These are phyloP conservation scores for Rhagophthalmus giganteus DNA, from an alignment of 2,888 invertebrate species.

Conservation along the genomic window DNA sequence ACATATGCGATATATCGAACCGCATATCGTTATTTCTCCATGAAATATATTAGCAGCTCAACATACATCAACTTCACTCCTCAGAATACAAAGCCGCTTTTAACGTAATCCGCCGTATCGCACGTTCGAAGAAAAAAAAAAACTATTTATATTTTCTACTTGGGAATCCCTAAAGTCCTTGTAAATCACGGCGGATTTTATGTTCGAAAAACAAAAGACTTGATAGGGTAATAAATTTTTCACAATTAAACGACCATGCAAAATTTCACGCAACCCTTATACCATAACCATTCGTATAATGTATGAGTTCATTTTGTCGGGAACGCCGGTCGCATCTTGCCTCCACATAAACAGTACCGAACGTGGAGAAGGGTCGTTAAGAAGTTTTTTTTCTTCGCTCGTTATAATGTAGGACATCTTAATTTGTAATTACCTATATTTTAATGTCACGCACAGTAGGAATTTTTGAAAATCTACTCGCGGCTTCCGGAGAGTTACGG, in stretches of 20 bases:
- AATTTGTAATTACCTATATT: neutral
- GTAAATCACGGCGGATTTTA: neutral
- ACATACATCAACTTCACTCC: constrained; percentile 8
- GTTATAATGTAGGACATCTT: neutral
- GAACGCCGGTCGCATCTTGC: constrained; percentile 6
- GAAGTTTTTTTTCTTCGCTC: neutral
- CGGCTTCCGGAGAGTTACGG: too few species aligned
- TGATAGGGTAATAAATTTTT: constrained; percentile 1
- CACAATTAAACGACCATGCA: constrained; percentile 6
- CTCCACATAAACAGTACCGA: neutral
- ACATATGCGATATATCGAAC: constrained; percentile 24
- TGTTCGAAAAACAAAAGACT: neutral
- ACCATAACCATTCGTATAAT: constrained; percentile 6
- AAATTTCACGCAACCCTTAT: constrained; percentile 5
- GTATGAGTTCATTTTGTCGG: constrained; percentile 12
- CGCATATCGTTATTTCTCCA: constrained; percentile 17
- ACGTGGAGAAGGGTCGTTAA: neutral
- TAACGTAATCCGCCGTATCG: constrained; percentile 4
- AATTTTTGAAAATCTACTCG: too few species aligned
- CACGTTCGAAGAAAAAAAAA: too few species aligned
- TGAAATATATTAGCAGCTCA: constrained; percentile 12
- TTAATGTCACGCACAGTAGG: too few species aligned
- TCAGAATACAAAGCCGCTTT: constrained; percentile 5
- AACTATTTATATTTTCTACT: neutral
- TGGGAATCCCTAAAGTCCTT: neutral